Conservation (phyloP, 2,113 vertebrate genomes). For the Clinocottus analis region DNA sequence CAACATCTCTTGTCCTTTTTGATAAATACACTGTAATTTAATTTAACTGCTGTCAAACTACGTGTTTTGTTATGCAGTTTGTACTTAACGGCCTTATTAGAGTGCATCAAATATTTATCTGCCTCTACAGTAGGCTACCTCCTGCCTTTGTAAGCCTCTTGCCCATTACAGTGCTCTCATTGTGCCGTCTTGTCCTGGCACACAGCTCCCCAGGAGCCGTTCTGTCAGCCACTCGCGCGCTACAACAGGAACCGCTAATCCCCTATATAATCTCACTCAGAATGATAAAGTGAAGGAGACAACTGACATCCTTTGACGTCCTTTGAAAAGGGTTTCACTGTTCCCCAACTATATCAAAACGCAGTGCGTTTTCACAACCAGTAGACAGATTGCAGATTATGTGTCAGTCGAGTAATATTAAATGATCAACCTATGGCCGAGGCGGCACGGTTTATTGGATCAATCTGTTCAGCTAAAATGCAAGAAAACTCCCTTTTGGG, state of each 20-base stretch:
- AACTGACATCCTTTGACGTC: slow-evolving; percentile 53
- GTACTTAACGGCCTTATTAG: slow-evolving; percentile 33
- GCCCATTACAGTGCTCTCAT: slow-evolving; percentile 64
- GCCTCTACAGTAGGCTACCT: slow-evolving; percentile 10
- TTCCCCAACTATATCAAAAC: slow-evolving; percentile 39
- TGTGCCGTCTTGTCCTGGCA: slow-evolving; percentile 58
- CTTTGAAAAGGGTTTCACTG: slow-evolving; percentile 44
- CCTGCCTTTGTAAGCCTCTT: slow-evolving; percentile 25
- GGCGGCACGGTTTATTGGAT: slow-evolving; percentile 36
- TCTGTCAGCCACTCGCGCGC: slow-evolving; percentile 69
- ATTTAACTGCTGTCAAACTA: slow-evolving; percentile 46
- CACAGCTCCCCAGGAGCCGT: slow-evolving; percentile 67
- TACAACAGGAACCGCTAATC: slow-evolving; percentile 67
- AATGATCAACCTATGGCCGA: not conserved
- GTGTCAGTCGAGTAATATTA: slow-evolving; percentile 1
- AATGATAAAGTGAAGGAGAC: slow-evolving; percentile 64
- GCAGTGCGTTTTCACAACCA: slow-evolving; percentile 2
- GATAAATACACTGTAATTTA: slow-evolving; percentile 73
- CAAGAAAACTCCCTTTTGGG: slow-evolving; percentile 30
- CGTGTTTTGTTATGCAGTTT: slow-evolving; percentile 49
- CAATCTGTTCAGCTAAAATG: slow-evolving; percentile 26
- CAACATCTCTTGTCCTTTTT: slow-evolving; percentile 62
- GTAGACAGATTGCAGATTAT: slow-evolving; percentile 18
- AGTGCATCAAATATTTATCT: slow-evolving; percentile 51
- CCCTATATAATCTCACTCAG: slow-evolving; percentile 56